A percentile compares a stretch with the other conserved stretches of the same genome.
Conservation (phyloP, 2,797 vertebrate species). For the Galagoides demidoff region DNA sequence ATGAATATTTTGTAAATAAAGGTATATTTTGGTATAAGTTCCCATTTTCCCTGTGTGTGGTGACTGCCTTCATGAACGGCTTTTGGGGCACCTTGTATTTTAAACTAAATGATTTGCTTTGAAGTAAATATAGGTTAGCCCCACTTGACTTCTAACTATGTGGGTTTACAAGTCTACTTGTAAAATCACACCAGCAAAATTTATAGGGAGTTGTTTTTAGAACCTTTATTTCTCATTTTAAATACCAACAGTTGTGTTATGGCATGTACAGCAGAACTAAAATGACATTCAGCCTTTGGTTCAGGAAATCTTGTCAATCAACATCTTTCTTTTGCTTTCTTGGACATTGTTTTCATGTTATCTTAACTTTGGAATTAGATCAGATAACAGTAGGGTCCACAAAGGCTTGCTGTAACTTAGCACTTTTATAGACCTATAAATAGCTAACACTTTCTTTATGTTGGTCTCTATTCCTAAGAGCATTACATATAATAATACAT, state of each 20-base stretch:
- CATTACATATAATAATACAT: background rate
- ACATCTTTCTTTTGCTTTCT: constrained; percentile 42
- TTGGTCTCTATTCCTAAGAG: background rate
- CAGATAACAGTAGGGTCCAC: constrained; percentile 53
- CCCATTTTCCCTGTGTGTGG: too few relatives aligned
- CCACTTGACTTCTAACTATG: constrained; percentile 65
- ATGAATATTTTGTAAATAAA: too few relatives aligned
- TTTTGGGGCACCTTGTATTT: background rate
- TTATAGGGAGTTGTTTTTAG: constrained; percentile 63
- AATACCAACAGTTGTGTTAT: constrained; percentile 72
- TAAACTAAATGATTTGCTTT: constrained; percentile 65
- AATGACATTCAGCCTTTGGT: constrained; percentile 59
- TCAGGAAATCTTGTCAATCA: constrained; percentile 65
- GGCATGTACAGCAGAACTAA: constrained; percentile 47
- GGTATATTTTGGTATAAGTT: too few relatives aligned
- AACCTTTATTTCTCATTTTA: constrained; percentile 69
- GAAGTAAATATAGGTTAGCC: constrained; percentile 63
- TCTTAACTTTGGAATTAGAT: constrained; percentile 66
- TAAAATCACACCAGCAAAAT: constrained; percentile 68
- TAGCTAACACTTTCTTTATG: background rate
- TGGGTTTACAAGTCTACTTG: constrained; percentile 59
- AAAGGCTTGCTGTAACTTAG: constrained; percentile 64
- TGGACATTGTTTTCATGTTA: constrained; percentile 61
- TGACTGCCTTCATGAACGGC: too few relatives aligned
- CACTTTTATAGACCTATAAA: constrained; percentile 38